Conservation (phyloP, 2,113 vertebrate genomes). For the Ranitomeya imitator region DNA sequence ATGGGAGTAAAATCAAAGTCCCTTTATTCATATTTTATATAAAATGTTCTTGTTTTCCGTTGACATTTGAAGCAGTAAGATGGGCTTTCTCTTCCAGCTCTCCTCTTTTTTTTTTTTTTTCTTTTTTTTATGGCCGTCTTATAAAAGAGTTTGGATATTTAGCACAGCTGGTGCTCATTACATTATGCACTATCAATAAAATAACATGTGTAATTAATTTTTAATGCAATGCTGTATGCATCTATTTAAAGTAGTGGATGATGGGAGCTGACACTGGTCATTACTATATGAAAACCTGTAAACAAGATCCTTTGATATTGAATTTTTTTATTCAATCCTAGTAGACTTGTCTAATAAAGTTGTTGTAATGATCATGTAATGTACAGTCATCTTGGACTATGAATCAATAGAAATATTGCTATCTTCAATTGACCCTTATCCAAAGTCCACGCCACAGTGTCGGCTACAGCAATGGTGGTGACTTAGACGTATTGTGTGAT, state of each 20-base stretch:
- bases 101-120: not conserved
- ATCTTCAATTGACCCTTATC: not conserved
- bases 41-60: slow-evolving; percentile 79
- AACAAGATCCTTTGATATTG: slow-evolving; percentile 59
- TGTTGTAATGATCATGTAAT: too few relatives aligned
- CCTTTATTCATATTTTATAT: slow-evolving; percentile 77
- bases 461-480: not conserved
- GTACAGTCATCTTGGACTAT: not conserved
- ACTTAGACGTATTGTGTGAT: not conserved
- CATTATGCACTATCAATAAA: slow-evolving; percentile 90
- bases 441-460: not conserved
- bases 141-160: slow-evolving; percentile 88
- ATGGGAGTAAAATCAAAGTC: slow-evolving; percentile 78
- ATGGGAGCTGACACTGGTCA: slow-evolving; percentile 69
- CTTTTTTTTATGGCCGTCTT: slow-evolving; percentile 87
- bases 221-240: slow-evolving; percentile 82
- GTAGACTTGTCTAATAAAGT: not conserved
- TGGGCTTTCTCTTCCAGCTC: slow-evolving; percentile 70
- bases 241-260: slow-evolving; percentile 78
- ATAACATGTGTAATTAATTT: slow-evolving; percentile 95
- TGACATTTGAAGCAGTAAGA: slow-evolving; percentile 81
- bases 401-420: not conserved
- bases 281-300: slow-evolving; percentile 69
- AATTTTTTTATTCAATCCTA: not conserved
- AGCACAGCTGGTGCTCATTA: slow-evolving; percentile 90